phyloP scores from a whole-genome alignment of 2,797 vertebrate genomes.

The Coregonus ussuriensis region DNA sequence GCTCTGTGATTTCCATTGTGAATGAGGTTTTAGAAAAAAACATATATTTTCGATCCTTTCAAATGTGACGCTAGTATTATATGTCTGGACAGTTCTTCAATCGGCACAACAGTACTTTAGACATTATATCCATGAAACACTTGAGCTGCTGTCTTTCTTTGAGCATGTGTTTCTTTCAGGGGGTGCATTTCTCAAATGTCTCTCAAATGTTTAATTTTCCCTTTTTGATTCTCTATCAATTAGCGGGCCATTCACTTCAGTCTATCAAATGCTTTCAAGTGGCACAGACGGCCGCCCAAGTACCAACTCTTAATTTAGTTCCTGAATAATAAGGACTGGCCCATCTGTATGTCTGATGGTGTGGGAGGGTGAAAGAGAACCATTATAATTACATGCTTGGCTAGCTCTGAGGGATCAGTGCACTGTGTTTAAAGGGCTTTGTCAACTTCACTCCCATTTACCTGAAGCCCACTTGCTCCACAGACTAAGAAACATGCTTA shows the following conservation, averaged over 20 bases:
- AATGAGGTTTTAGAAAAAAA: background rate
- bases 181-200: constrained; percentile 12
- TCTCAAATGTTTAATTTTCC: constrained; percentile 16
- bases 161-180: constrained; percentile 1
- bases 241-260: constrained; percentile 46
- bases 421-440: constrained; percentile 55
- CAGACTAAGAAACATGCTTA: constrained; percentile 34
- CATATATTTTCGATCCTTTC: background rate
- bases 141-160: constrained; percentile 1
- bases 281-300: constrained; percentile 48
- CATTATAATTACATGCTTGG: constrained; percentile 75
- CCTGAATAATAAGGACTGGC: constrained; percentile 57
- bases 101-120: background rate
- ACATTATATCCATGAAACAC: constrained; percentile 2
- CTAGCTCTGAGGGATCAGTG: constrained; percentile 51
- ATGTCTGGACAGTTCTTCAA: background rate
- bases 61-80: background rate
- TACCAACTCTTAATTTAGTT: constrained; percentile 45
- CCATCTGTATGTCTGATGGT: constrained; percentile 33
- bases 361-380: constrained; percentile 60
- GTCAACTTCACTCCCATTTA: constrained; percentile 61
- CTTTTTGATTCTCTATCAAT: constrained; percentile 32
- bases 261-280: constrained; percentile 53
- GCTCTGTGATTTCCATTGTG: background rate
- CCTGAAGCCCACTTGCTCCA: constrained; percentile 53